Evolutionary conservation across 2,113 vertebrate genomes (phyloP).

Genomic region (Martes martes): DNA sequence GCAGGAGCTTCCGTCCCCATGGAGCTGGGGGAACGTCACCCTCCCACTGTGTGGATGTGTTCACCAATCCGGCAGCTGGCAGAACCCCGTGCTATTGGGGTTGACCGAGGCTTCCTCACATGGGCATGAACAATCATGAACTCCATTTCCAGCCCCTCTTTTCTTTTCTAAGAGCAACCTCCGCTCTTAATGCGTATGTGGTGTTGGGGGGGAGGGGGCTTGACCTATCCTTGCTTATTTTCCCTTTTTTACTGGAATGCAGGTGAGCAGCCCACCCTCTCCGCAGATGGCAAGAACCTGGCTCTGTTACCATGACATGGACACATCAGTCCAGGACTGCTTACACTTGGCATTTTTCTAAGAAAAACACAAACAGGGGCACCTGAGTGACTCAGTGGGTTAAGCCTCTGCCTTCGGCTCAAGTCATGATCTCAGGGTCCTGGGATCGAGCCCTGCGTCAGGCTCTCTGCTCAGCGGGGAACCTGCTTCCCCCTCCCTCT

Average conservation of each 20-base stretch:
- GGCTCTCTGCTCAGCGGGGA: no score
- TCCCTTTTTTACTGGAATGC: background rate
- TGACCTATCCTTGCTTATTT: background rate
- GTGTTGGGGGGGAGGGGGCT: background rate
- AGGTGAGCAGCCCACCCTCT: background rate
- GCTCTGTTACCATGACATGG: background rate
- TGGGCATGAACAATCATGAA: background rate
- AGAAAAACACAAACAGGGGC: background rate
- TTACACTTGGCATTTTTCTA: background rate
- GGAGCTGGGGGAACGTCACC: no score
- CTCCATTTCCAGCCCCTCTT: background rate
- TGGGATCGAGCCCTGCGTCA: no score
- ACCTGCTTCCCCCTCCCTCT: no score
- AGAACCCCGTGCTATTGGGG: background rate
- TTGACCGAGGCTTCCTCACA: background rate
- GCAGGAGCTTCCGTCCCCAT: no score
- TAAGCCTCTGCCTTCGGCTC: no score
- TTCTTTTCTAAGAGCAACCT: background rate
- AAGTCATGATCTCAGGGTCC: no score
- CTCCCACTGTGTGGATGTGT: rapidly evolving
- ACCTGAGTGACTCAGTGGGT: no score
- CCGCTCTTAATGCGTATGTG: background rate
- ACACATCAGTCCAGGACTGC: background rate
- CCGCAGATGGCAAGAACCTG: background rate
- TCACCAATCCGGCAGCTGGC: background rate